phyloP scores from a whole-genome alignment of 2,888 invertebrate species.

The Ctena decussata region DNA sequence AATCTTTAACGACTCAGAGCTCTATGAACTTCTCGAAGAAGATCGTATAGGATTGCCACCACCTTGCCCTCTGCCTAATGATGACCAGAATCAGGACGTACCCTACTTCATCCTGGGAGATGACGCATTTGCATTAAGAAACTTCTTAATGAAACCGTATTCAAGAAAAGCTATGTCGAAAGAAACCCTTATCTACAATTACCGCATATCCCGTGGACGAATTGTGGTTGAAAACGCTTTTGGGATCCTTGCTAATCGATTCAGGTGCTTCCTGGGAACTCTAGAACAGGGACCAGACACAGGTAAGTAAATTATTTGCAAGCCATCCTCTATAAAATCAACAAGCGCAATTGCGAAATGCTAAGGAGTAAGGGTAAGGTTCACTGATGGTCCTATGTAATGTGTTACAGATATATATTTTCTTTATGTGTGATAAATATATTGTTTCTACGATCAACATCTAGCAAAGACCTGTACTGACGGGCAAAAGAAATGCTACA shows the following conservation, averaged over 20 bases:
- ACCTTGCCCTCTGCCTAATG: slow-evolving; percentile 25
- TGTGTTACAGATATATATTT: background rate
- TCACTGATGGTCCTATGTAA: background rate
- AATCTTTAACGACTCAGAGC: slow-evolving; percentile 13
- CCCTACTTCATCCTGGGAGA: slow-evolving; percentile 4
- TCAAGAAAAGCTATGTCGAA: background rate
- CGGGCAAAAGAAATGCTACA: background rate
- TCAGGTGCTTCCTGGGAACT: slow-evolving; percentile 28
- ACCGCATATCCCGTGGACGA: slow-evolving; percentile 23
- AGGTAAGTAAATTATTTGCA: background rate
- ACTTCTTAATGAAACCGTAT: background rate
- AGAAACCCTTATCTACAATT: slow-evolving; percentile 18
- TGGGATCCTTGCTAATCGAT: slow-evolving; percentile 15
- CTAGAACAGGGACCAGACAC: slow-evolving; percentile 20
- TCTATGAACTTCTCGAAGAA: slow-evolving; percentile 22
- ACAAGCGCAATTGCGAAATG: background rate
- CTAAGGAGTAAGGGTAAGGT: background rate
- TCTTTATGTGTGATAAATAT: no score
- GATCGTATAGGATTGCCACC: slow-evolving; percentile 24
- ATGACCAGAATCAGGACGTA: background rate
- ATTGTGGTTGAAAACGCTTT: slow-evolving; percentile 10
- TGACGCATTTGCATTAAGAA: background rate
- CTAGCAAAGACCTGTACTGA: no score
- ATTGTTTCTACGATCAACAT: no score
- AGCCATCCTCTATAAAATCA: background rate